Base-by-base conservation (phyloP, 2,113 vertebrate species). In the Dasyurus viverrinus region DNA sequence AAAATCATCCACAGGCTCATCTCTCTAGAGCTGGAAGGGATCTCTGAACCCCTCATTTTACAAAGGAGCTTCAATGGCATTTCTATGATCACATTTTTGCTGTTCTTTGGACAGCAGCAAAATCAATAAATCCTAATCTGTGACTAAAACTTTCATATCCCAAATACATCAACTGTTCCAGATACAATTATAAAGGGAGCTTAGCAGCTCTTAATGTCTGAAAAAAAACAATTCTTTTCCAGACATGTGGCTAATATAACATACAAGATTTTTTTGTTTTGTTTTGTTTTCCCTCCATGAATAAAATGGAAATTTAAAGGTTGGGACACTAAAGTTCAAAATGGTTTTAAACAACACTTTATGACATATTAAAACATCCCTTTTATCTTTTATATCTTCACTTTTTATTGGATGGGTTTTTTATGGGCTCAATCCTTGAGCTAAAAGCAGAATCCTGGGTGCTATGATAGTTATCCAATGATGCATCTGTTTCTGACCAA, bases 321-420 rank as follows among this genome's bases (percentile, higher is more conserved):
- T 92, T 97, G 95, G 93, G 92, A 95, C 24, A 90, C 90, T 89
- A 91, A 54, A 54, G 60, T 60, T 98, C 97, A 97, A 98, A 95
- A 98, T 96, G 94, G 96, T 97, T 96, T 96, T 98, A 97, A 98
- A 98, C 98, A 98, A 97, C 95, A 98, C 97, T 98, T 98, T 98
- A 98, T 97, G 95, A 97, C 97, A 97, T 98, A 98, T 98, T 98
- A 98, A 98, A 98, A 98, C 98, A 98, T 90, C 96, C 94, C 98
- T 99, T 98, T 98, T 98, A 98, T 99, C 98, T 98, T 98, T 98
- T 98, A 97, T 98, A 98, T 98, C 98, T 98, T 98, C 98, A 98
- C 97, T 93, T 98, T 98, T 97, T 98, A 97, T 95, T 97, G 94
- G 95, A 95, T 97, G 95, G 90, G 96, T 94, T 98, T 68, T 99